Evolutionary conservation across 2,113 vertebrate species (phyloP), one percentile per base, ranked within the genome.

Genomic region (Halcyon senegalensis): DNA sequence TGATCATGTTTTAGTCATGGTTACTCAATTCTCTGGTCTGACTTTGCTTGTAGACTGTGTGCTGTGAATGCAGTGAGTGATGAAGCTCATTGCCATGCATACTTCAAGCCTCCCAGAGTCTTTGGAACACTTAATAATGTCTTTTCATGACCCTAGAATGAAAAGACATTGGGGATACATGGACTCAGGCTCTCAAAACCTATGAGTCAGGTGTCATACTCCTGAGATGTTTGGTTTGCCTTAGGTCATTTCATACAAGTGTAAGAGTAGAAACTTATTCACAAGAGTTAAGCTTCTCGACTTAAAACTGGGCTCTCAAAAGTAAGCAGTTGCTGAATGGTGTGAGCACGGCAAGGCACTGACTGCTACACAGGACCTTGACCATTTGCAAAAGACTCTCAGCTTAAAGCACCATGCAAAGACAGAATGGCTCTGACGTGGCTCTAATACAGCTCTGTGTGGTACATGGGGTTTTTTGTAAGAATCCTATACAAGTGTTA

Each of bases 1-100:
- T 21, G 15, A 69, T 75, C 74, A 70, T 87, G 41, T 73, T 92
- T 95, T 91, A 94, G 74, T 91, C 75, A 91, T 75, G 78, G 73
- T 95, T 96, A 73, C 48, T 73, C 67, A 79, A 1, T 79, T 73
- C 74, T 87, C 33, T 93, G 39, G 30, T 78, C 62, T 96, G 84
- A 62, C 48, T 82, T 81, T n/a, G 39, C 62, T 66, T 50, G 33
- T 68, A 25, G 53, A 19, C 18, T 39, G 37, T 60, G 20, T 79
- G 39, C 58, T 55, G 17, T 20, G 63, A 84, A n/a, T 75, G 33
- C 75, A 96, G 91, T 91, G 60, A 73, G 93, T 93, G 60, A 69
- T 91, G 91, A 70, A 83, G 41, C 25, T 93, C 44, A 66, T 95
- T 85, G 91, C 84, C 59, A 62, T 80, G 84, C 72, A 74, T 31